phyloP scores from a whole-genome alignment of 2,113 vertebrate species.

The Xenopus borealis region DNA sequence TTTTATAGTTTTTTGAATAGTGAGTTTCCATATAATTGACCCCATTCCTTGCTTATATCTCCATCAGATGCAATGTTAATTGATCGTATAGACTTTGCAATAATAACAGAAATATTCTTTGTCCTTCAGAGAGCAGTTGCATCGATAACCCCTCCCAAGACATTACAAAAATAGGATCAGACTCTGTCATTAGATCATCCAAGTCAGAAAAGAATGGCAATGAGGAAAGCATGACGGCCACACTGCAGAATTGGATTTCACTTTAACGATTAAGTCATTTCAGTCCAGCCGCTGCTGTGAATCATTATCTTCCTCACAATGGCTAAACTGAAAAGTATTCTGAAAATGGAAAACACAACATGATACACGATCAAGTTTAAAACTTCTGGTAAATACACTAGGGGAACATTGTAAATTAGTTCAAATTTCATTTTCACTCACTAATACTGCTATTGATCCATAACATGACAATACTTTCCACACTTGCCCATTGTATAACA shows the following conservation, averaged over 20 bases:
- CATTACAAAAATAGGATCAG: conserved; percentile 8
- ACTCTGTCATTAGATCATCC: conserved; percentile 23
- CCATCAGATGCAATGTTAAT: background rate
- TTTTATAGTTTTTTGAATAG: background rate
- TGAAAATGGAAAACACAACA: conserved; percentile 26
- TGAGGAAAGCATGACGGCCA: conserved; percentile 28
- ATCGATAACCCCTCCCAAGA: conserved; percentile 12
- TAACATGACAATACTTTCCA: background rate
- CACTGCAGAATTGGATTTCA: conserved; percentile 38
- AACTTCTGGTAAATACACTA: background rate
- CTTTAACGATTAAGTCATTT: conserved; percentile 40
- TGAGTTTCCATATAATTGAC: background rate
- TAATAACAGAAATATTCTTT: conserved; percentile 2
- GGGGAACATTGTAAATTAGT: background rate
- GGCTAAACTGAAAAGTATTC: conserved; percentile 35
- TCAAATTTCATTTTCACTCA: background rate
- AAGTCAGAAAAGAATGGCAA: conserved; percentile 10
- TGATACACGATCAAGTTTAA: conserved; percentile 9
- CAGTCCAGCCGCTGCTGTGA: conserved; percentile 25
- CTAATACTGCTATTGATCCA: background rate
- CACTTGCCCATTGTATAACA: too few relatives aligned
- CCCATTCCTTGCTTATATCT: too few relatives aligned
- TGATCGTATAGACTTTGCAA: background rate
- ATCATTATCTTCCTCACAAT: conserved; percentile 41
- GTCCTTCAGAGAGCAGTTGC: background rate